Percentiles rank a stretch among this genome's conserved stretches.
phyloP scores from a whole-genome alignment of 2,113 vertebrate genomes.

The Merops nubicus region DNA sequence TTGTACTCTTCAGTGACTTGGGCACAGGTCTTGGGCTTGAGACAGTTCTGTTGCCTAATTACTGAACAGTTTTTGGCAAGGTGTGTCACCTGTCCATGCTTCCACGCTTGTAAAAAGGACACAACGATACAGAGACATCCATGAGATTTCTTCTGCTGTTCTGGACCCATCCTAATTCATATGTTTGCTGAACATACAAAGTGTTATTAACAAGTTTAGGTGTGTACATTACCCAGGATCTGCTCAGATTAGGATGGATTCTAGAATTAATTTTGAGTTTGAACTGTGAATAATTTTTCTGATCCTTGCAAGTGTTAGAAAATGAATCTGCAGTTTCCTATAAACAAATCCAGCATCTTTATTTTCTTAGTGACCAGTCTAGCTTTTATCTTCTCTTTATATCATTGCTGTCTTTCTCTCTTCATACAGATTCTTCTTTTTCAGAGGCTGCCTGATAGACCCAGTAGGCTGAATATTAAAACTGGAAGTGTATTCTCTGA shows the following conservation, averaged over 20 bases:
- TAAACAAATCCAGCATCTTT: not conserved
- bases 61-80: not conserved
- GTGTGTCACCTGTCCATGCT: rapidly evolving
- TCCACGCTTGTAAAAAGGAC: not conserved
- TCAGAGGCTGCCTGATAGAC: not conserved
- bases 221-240: not conserved
- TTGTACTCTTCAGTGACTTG: not conserved
- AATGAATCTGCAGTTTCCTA: not conserved
- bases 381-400: not conserved
- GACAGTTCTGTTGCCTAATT: not conserved
- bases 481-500: not conserved
- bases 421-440: not conserved
- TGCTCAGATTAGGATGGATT: not conserved
- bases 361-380: not conserved
- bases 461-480: not conserved
- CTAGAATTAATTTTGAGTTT: not conserved
- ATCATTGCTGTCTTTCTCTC: not conserved
- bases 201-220: not conserved
- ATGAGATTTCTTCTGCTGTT: not conserved
- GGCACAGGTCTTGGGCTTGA: rapidly evolving
- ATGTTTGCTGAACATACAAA: not conserved
- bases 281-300: not conserved
- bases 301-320: not conserved
- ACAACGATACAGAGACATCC: rapidly evolving
- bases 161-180: not conserved